phyloP scores from a whole-genome alignment of 2,113 vertebrate genomes.

The Manacus vitellinus region DNA sequence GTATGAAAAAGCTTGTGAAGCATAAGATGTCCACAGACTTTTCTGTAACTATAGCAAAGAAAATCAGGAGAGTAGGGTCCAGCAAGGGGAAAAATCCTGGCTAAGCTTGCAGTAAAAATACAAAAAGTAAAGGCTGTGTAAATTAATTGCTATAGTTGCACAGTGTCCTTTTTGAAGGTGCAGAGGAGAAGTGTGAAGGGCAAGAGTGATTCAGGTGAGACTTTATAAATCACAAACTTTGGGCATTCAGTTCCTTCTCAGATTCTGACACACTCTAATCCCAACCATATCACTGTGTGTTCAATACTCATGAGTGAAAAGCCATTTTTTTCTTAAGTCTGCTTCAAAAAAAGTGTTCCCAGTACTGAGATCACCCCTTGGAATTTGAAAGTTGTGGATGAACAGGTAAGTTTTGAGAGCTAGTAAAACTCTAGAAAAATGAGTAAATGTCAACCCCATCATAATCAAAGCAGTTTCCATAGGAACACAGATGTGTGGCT shows the following conservation, averaged over 20 bases:
- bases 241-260: background rate
- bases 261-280: background rate
- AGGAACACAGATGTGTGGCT: constrained; percentile 46
- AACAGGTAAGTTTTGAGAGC: background rate
- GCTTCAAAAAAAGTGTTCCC: background rate
- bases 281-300: background rate
- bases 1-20: background rate
- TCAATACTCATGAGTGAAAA: background rate
- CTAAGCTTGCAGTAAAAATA: background rate
- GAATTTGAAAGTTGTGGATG: background rate
- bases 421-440: background rate
- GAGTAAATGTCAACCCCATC: constrained; percentile 23
- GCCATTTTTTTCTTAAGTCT: background rate
- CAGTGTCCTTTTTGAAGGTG: background rate
- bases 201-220: background rate
- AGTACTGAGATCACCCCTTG: background rate
- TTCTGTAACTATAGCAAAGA: background rate
- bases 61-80: background rate
- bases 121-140: background rate
- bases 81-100: background rate
- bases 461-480: constrained; percentile 47
- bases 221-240: rapidly evolving
- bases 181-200: background rate
- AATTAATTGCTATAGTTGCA: background rate
- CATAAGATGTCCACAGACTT: background rate